Conservation (phyloP, 1,140 invertebrate genomes). For the Eriosoma lanigerum region DNA sequence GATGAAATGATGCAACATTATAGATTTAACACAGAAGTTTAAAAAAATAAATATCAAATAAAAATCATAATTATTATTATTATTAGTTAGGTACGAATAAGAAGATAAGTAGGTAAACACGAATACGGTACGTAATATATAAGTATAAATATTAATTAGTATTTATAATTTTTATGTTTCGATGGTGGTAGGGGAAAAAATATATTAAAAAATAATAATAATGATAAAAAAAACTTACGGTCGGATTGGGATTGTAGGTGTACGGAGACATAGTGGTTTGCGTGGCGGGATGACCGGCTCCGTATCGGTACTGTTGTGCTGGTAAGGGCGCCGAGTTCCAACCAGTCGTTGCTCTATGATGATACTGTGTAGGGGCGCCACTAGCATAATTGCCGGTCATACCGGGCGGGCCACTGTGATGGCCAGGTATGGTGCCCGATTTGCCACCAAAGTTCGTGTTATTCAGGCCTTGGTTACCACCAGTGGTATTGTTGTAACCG, state of each 20-base stretch:
- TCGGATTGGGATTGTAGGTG: slow-evolving; percentile 38
- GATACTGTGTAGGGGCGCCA: slow-evolving; percentile 49
- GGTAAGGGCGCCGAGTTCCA: slow-evolving; percentile 35
- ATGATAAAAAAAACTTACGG: slow-evolving; percentile 17
- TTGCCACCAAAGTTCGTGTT: slow-evolving; percentile 31
- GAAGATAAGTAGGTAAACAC: too few species aligned
- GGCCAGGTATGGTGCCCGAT: slow-evolving; percentile 30
- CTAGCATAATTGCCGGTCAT: slow-evolving; percentile 50
- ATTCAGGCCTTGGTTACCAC: slow-evolving; percentile 27
- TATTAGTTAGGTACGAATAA: too few species aligned
- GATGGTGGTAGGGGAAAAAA: too few species aligned
- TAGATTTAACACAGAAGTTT: too few species aligned
- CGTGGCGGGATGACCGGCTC: slow-evolving; percentile 17
- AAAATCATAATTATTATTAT: too few species aligned
- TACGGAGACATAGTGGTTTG: slow-evolving; percentile 47
- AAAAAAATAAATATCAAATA: too few species aligned
- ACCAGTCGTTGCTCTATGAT: slow-evolving; percentile 36
- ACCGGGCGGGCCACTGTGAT: slow-evolving; percentile 49
- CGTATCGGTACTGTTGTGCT: slow-evolving; percentile 46
- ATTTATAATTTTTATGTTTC: too few species aligned
- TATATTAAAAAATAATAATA: neutral
- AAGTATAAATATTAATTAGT: too few species aligned
- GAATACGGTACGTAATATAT: too few species aligned
- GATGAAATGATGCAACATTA: too few species aligned
- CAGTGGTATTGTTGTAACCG: slow-evolving; percentile 35